Base-by-base conservation (phyloP, 2,113 vertebrate species). In the Centropristis striata region DNA sequence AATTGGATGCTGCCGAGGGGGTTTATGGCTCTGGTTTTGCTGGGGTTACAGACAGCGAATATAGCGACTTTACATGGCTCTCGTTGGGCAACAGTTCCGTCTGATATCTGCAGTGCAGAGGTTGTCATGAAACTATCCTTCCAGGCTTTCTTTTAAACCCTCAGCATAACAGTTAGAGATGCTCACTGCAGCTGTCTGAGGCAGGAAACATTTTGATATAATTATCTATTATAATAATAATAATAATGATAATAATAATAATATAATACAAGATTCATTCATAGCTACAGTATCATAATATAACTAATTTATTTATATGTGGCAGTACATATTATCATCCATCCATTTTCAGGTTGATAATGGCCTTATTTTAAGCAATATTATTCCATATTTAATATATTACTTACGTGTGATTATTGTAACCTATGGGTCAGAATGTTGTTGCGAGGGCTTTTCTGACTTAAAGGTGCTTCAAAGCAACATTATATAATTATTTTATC, bases 11-110 rank as follows among this genome's bases (percentile, higher is more conserved):
- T 69, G 57, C 77, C 32, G 18, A 67, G 41, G 41, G 61, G 9
- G 27, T 59, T 76, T 63, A 60, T 49, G 54, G 46, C 60, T 58
- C n/a, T 39, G 78, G 71, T 67, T 20, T 75, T 61, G 27, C 18
- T 42, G 65, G 10, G 64, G 51, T 66, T 58, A 39, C 27, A 63
- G 9, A n/a, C 25, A 49, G 66, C 44, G 5, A 61, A 50, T n/a
- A 18, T 46, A 21, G n/a, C 42, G 57, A 13, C 23, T 70, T 55
- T 23, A 57, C 8, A 13, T 61, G 36, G n/a, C 21, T 46, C 25
- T 58, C 15, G 8, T 54, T 15, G 21, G 32, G 37, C 18, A 32
- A 11, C 44, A 20, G 14, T 36, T 69, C 32, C 64, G 10, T 14
- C 37, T 61, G 15, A 41, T 54, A 20, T 65, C 39, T 51, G 13